phyloP scores from a whole-genome alignment of 2,113 vertebrate species.

The Cryptoleucopteryx plumbea region DNA sequence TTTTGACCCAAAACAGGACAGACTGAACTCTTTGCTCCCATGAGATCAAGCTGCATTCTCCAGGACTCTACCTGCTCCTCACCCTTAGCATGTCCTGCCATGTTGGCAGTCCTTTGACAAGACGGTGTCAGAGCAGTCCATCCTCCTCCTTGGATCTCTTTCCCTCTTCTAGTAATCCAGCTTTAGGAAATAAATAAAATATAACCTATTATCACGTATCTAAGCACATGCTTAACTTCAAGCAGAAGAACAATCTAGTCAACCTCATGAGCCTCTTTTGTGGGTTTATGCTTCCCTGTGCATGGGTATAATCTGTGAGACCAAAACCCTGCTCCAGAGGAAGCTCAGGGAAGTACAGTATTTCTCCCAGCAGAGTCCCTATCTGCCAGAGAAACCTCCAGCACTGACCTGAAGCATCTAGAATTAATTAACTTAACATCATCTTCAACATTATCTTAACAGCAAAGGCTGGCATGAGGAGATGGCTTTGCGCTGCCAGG shows the following conservation, averaged over 20 bases:
- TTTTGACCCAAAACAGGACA: neutral
- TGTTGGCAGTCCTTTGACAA: neutral
- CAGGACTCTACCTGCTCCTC: neutral
- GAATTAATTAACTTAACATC: neutral
- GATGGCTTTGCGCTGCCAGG: neutral
- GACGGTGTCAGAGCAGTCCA: neutral
- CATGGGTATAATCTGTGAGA: neutral
- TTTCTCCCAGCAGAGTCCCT: neutral
- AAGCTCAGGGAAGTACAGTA: neutral
- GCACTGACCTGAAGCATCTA: neutral
- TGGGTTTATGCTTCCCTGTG: neutral
- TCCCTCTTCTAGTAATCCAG: neutral
- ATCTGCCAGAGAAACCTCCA: neutral
- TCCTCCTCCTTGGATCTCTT: neutral
- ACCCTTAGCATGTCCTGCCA: neutral
- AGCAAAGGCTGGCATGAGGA: neutral
- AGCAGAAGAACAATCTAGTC: neutral
- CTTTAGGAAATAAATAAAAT: neutral
- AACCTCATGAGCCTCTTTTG: neutral
- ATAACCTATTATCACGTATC: neutral
- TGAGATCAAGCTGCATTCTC: neutral
- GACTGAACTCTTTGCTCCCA: neutral
- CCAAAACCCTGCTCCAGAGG: neutral
- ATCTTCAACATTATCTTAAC: neutral
- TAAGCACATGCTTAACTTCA: neutral